A percentile compares a stretch with the other conserved stretches of the same genome.
phyloP scores from a whole-genome alignment of 2,797 vertebrate species.

The Acipenser oxyrinchus region DNA sequence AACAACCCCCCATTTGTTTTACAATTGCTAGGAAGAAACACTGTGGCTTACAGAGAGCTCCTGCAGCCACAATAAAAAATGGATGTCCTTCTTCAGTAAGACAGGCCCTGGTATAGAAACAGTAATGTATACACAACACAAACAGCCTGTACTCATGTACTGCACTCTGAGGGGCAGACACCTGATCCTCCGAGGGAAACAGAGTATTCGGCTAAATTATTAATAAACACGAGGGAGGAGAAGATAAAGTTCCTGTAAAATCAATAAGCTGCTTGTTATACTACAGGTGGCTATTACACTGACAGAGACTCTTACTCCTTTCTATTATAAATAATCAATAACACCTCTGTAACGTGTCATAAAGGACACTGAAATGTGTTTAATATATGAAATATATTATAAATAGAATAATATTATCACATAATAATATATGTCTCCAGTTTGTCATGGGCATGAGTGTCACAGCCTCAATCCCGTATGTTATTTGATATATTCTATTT shows the following conservation, averaged over 20 bases:
- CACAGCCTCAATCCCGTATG: too few relatives aligned
- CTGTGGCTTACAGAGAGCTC: slow-evolving; percentile 17
- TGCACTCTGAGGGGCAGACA: slow-evolving; percentile 8
- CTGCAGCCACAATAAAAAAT: slow-evolving; percentile 25
- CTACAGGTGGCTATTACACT: not conserved
- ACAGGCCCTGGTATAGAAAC: slow-evolving; percentile 6
- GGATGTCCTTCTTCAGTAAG: slow-evolving; percentile 16
- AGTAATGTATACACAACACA: slow-evolving; percentile 8
- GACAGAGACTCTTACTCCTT: not conserved
- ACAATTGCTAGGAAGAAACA: slow-evolving; percentile 10
- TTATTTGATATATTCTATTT: too few relatives aligned
- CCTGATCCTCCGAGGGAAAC: slow-evolving; percentile 13
- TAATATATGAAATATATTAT: too few relatives aligned
- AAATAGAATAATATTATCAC: too few relatives aligned
- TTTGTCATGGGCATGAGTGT: too few relatives aligned
- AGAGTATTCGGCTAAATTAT: slow-evolving; percentile 17
- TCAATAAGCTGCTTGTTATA: slow-evolving; percentile 8
- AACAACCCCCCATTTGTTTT: too few relatives aligned
- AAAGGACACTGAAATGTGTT: too few relatives aligned
- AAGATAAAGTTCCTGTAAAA: not conserved
- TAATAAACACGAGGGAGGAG: slow-evolving; percentile 13
- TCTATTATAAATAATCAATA: not conserved
- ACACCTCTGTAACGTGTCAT: not conserved
- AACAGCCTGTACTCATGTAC: slow-evolving; percentile 8
- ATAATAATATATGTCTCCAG: too few relatives aligned